These are phyloP conservation scores for Cercocebus atys DNA, from an alignment of 2,113 vertebrate species.

Conservation along the genomic window DNA sequence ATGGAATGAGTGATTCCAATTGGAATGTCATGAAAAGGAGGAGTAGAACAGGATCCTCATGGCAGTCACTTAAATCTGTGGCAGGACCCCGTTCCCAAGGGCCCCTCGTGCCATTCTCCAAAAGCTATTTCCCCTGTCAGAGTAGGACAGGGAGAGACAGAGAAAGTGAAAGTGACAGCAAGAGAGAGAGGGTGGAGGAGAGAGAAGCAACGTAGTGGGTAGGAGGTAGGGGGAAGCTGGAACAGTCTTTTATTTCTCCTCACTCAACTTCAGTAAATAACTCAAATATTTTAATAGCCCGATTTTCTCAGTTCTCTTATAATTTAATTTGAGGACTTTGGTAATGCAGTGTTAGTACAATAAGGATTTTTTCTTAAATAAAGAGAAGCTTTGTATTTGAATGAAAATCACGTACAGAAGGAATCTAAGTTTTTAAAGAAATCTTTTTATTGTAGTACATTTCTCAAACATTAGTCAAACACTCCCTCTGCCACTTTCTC, in stretches of 20 bases:
- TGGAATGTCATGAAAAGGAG: background rate
- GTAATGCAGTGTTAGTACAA: slow-evolving; percentile 34
- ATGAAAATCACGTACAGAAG: slow-evolving; percentile 47
- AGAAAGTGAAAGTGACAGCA: background rate
- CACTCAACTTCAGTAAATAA: slow-evolving; percentile 13
- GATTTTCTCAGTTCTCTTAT: slow-evolving; percentile 43
- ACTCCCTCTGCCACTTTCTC: background rate
- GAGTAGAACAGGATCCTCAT: background rate
- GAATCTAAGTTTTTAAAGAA: background rate
- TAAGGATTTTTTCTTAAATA: background rate
- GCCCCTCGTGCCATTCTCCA: background rate
- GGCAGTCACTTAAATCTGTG: background rate
- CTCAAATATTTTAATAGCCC: slow-evolving; percentile 21
- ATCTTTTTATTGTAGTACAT: slow-evolving; percentile 25
- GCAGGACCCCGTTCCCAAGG: background rate
- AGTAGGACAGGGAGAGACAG: background rate
- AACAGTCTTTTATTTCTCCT: background rate
- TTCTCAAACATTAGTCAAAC: slow-evolving; percentile 38
- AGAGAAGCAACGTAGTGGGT: too few relatives aligned
- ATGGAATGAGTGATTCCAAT: background rate
- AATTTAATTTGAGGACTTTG: slow-evolving; percentile 51
- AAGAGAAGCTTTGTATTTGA: slow-evolving; percentile 31
- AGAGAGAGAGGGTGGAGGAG: background rate
- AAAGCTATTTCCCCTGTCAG: background rate
- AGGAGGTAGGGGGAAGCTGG: background rate